These are phyloP conservation scores for Scelioninae gen. 2 DNA, from an alignment of 2,888 invertebrate genomes.

Conservation along the genomic window DNA sequence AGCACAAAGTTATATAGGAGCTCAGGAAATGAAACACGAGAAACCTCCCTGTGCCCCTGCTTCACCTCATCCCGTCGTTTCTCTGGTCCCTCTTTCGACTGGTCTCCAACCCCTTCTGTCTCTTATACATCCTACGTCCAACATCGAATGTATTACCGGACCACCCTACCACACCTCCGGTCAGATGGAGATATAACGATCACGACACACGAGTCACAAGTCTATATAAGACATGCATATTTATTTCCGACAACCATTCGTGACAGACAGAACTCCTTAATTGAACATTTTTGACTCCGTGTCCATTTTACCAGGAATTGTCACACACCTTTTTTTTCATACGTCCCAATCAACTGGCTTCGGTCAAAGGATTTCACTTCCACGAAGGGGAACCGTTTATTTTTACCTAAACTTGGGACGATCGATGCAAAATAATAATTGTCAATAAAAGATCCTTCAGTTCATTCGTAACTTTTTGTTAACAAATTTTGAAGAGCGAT, in stretches of 20 bases:
- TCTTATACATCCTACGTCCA: slow-evolving; percentile 68
- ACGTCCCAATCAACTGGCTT: too few relatives aligned
- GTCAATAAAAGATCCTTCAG: slow-evolving; percentile 2
- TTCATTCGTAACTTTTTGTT: slow-evolving; percentile 18
- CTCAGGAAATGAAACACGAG: slow-evolving; percentile 76
- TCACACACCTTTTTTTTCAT: too few relatives aligned
- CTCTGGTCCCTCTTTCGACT: slow-evolving; percentile 60
- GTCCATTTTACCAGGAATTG: too few relatives aligned
- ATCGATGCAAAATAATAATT: slow-evolving; percentile 10
- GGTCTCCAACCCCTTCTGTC: slow-evolving; percentile 70
- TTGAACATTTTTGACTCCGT: too few relatives aligned
- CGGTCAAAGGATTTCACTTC: neutral
- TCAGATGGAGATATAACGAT: slow-evolving; percentile 75
- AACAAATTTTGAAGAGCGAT: slow-evolving; percentile 14
- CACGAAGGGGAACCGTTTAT: neutral
- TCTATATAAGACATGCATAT: slow-evolving; percentile 70
- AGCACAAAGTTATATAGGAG: slow-evolving; percentile 76
- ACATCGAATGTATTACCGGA: slow-evolving; percentile 74
- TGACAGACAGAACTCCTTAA: slow-evolving; percentile 47
- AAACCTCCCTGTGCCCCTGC: slow-evolving; percentile 63
- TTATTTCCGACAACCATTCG: slow-evolving; percentile 66
- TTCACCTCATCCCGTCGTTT: slow-evolving; percentile 57
- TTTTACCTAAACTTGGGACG: too few relatives aligned
- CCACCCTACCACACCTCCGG: slow-evolving; percentile 69
- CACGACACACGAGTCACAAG: slow-evolving; percentile 71